Evolutionary conservation across 2,888 invertebrate genomes (phyloP).

Genomic region (Altica lythri): DNA sequence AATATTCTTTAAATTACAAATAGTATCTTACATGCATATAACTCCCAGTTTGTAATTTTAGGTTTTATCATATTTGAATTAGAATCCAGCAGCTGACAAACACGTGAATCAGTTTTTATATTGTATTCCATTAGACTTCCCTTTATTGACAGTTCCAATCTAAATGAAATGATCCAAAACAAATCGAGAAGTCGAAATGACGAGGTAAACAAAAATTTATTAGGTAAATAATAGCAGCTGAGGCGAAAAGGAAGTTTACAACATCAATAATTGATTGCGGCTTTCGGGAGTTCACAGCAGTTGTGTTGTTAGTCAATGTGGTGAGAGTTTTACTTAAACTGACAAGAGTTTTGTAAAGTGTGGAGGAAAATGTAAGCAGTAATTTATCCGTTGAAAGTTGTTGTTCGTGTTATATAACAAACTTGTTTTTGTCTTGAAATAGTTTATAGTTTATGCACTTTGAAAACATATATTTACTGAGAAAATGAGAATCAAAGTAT

Average conservation of each 20-base stretch:
- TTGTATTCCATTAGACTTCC: too few species aligned
- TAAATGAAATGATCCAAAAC: neutral
- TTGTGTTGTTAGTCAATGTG: slow-evolving; percentile 16
- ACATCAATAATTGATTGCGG: slow-evolving; percentile 20
- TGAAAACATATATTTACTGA: too few species aligned
- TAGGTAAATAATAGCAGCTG: slow-evolving; percentile 9
- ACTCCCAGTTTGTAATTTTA: too few species aligned
- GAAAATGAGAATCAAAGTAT: too few species aligned
- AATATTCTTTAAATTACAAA: too few species aligned
- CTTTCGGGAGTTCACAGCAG: slow-evolving; percentile 10
- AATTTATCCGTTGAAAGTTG: neutral
- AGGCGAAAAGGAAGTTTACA: slow-evolving; percentile 15
- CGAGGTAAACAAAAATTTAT: slow-evolving; percentile 15
- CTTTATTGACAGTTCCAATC: too few species aligned
- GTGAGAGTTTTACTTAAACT: slow-evolving; percentile 1
- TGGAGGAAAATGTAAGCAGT: neutral
- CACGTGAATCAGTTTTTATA: too few species aligned
- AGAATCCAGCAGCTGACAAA: too few species aligned
- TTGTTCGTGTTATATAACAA: neutral
- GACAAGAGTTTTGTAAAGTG: slow-evolving; percentile 11
- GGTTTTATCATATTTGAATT: too few species aligned
- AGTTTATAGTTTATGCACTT: neutral
- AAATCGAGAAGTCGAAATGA: slow-evolving; percentile 6
- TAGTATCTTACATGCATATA: too few species aligned
- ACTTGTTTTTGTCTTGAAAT: neutral